Percentiles rank a stretch among this genome's conserved stretches.
phyloP scores from a whole-genome alignment of 1,140 invertebrate genomes.

The Goniozus legneri region DNA sequence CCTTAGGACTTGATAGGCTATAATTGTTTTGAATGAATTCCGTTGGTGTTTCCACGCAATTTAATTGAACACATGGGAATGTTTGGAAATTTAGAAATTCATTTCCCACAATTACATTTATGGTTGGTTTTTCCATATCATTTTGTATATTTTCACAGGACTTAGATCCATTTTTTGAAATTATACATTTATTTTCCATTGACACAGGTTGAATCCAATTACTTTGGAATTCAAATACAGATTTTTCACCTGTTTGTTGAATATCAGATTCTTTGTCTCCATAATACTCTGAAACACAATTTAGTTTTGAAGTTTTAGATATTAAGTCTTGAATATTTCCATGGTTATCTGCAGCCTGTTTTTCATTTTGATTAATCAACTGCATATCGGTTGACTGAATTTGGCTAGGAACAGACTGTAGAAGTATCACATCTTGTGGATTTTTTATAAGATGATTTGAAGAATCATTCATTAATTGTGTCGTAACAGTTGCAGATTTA shows the following conservation, averaged over 20 bases:
- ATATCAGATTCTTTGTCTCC: conserved; percentile 7
- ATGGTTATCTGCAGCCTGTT: no score
- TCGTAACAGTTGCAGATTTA: not conserved
- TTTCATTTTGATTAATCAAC: no score
- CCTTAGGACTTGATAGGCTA: no score
- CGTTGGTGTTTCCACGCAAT: not conserved
- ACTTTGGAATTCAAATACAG: conserved; percentile 4
- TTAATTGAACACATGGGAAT: not conserved
- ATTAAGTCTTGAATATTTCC: conserved; percentile 5
- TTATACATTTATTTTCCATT: not conserved
- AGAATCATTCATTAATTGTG: not conserved
- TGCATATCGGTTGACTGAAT: no score
- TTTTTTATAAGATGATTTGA: not conserved
- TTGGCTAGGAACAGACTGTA: no score
- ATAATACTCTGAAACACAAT: conserved; percentile 12
- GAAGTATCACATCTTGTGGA: not conserved
- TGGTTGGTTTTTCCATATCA: not conserved
- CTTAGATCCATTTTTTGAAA: not conserved
- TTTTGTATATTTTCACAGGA: not conserved
- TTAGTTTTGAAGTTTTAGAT: conserved; percentile 9
- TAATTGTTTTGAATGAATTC: no score
- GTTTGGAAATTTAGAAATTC: conserved; percentile 8
- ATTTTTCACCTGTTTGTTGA: conserved; percentile 6
- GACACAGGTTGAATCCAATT: conserved; percentile 11
- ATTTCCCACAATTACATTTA: conserved; percentile 4